Percentiles rank a stretch among this genome's conserved stretches.
phyloP scores from a whole-genome alignment of 2,888 invertebrate species.

The Volucella inflata region DNA sequence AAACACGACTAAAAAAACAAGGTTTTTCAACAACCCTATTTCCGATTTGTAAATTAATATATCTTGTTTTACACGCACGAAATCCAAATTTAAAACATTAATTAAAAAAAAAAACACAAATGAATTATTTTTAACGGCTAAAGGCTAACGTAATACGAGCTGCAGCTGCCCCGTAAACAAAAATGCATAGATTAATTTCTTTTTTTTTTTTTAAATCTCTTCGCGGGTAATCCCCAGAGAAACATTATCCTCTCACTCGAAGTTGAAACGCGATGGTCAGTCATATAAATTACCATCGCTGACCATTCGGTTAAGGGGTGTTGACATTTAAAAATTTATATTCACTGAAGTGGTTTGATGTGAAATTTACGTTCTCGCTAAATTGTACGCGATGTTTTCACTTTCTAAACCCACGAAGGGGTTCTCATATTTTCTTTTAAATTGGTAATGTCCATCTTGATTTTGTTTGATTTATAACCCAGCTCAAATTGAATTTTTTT shows the following conservation, averaged over 20 bases:
- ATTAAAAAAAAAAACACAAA: background rate
- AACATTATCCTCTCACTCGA: slow-evolving; percentile 48
- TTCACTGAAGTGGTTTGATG: slow-evolving; percentile 43
- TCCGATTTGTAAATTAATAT: no score
- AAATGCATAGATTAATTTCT: slow-evolving; percentile 24
- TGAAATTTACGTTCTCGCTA: slow-evolving; percentile 53
- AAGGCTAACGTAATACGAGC: background rate
- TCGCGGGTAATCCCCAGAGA: slow-evolving; percentile 61
- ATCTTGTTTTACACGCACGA: no score
- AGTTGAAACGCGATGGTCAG: slow-evolving; percentile 24
- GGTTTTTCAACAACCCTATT: no score
- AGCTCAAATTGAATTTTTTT: slow-evolving; percentile 49
- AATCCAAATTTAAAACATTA: background rate
- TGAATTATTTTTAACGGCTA: slow-evolving; percentile 44
- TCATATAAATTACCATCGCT: slow-evolving; percentile 60
- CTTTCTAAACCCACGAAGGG: slow-evolving; percentile 12
- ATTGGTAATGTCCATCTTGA: slow-evolving; percentile 28
- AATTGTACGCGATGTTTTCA: slow-evolving; percentile 25
- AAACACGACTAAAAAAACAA: no score
- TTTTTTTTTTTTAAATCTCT: slow-evolving; percentile 21
- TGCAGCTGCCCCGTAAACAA: slow-evolving; percentile 37
- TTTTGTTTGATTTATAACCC: slow-evolving; percentile 58
- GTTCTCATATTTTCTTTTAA: slow-evolving; percentile 3
- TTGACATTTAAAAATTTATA: slow-evolving; percentile 61
- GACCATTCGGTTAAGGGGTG: slow-evolving; percentile 65